Base-by-base conservation (phyloP, 1,140 invertebrate genomes). In the Geopemphigus sp. region DNA sequence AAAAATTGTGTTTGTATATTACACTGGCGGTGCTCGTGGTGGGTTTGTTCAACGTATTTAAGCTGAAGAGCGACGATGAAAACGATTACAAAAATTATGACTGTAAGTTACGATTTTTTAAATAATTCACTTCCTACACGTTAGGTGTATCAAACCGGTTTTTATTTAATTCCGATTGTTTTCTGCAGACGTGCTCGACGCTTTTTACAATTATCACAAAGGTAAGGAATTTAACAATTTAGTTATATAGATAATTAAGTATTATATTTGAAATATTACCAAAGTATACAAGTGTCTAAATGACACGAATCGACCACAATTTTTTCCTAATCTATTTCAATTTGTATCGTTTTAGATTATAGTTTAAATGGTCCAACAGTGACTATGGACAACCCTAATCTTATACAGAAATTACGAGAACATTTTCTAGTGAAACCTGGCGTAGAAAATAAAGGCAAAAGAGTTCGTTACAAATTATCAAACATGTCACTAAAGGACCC, bases 351-450 rank as follows among this genome's bases (percentile, higher is more conserved):
- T 56, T 17, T 78, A 78, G 74, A 63, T 50, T 24, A n/a, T 63
- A 39, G 17, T 78, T 50, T 78, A 19, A 78, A 78, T 29, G 74
- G 74, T 29, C 74, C 74, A 19, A 24, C 26, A 50, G 39, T 78
- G 39, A 24, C 32, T 14, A 78, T 78, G 74, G 45, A 78, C 12
- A n/a, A 61, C 12, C 11, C 39, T 10, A 50, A 47, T 26, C 57
- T 78, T 39, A 39, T 78, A n/a, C 22, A 5, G 50, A 61, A 78
- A 26, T 54, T 78, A 11, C n/a, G 22, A 61, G 57, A 78, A 0
- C 10, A 78, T 29, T 78, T 50, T n/a, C 24, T 78, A 19, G 45
- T 78, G 17, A 78, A 50, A 61, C 74, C 57, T 47, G 14, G n/a
- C 12, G 15, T 26, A 61, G 29, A 61, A 59, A 63, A 12, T 63